A percentile compares a stretch with the other conserved stretches of the same genome.
These are phyloP conservation scores for Sarcoramphus papa DNA, from an alignment of 2,797 vertebrate genomes.

Conservation along the genomic window DNA sequence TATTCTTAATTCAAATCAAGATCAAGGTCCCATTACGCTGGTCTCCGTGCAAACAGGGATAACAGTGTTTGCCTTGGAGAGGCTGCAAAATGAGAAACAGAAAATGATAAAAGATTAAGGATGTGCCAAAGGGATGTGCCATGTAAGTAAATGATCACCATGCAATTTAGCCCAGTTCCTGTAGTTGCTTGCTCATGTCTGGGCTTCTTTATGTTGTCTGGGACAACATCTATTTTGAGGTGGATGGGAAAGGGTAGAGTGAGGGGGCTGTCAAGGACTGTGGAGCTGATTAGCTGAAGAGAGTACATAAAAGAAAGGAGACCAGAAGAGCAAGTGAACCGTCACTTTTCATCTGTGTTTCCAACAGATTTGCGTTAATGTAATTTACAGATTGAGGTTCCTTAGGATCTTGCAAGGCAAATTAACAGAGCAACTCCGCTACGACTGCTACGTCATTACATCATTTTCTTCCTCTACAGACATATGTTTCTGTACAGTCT, in stretches of 20 bases:
- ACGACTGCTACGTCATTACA: background rate
- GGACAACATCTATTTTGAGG: background rate
- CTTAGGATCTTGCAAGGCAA: background rate
- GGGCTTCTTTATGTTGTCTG: background rate
- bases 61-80: background rate
- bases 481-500: background rate
- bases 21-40: background rate
- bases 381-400: background rate
- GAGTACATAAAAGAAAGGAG: background rate
- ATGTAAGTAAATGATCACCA: background rate
- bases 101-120: background rate
- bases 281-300: background rate
- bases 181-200: background rate
- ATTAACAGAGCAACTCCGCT: background rate
- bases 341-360: background rate
- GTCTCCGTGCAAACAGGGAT: background rate
- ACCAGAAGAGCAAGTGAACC: background rate
- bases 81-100: background rate
- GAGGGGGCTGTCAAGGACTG: background rate
- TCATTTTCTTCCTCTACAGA: background rate
- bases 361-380: background rate
- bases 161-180: background rate
- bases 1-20: constrained; percentile 25
- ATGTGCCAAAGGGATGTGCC: background rate
- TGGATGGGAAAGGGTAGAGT: background rate